Base-by-base conservation (phyloP, 2,888 invertebrate genomes). In the Thecophora atra region DNA sequence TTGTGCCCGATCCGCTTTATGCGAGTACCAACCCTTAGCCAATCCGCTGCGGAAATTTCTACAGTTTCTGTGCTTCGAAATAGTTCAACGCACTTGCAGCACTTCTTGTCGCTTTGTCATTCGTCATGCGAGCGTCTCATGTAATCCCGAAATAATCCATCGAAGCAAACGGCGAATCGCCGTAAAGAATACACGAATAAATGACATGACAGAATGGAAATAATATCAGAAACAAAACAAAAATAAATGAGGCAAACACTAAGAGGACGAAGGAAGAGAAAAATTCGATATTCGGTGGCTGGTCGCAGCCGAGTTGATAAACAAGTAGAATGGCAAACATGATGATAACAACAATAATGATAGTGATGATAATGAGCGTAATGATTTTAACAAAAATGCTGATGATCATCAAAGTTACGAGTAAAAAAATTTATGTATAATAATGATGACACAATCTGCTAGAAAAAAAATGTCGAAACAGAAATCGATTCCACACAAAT, bases 71-170 rank as follows among this genome's bases (percentile, higher is more conserved):
- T 47, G 47, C n/a, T 47, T 47, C 17, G 21, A 67, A 47, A 42
- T 72, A 69, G 75, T 75, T 73, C 73, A 75, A 75, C 70, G 75
- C 72, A 75, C 73, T 74, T 72, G 62, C 69, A 69, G 60, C 69
- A 60, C 69, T 58, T 69, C 69, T 44, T 24, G n/a, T 21, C 37
- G 37, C 11, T 37, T n/a, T n/a, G n/a, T 37, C 37, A 67, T 6
- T 56, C 56, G 54, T 66, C 68, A 66, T 30, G 47, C 47, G 17
- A 66, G 17, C 19, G 30, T 52, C 54, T 64, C 54, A 51, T 37
- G n/a, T 67, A 67, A 67, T 52, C 67, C 54, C 21, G 17, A 52
- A 54, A 67, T 67, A 67, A 67, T 67, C 67, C 67, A 24, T 37
- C 54, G 67, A 67, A 37, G 30, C 44, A 24, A n/a, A 63, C 19